phyloP scores from a whole-genome alignment of 2,113 vertebrate species.

The Asarcornis scutulata region DNA sequence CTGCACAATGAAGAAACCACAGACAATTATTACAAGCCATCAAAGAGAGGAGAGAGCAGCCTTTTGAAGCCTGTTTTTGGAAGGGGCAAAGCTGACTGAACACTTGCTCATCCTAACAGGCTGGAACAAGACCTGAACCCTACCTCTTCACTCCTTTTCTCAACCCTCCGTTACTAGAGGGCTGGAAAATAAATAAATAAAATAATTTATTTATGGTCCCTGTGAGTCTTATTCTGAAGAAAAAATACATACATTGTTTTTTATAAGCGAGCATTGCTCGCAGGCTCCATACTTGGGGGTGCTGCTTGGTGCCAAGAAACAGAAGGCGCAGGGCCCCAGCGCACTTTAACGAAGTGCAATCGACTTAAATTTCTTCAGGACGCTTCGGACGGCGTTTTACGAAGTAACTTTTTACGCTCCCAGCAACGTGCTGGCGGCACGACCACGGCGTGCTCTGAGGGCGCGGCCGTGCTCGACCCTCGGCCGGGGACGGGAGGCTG shows the following conservation, averaged over 20 bases:
- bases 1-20: background rate
- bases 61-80: rapidly evolving
- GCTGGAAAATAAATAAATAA: background rate
- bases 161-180: background rate
- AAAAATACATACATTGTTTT: background rate
- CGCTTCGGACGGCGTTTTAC: rapidly evolving
- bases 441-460: rapidly evolving
- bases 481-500: background rate
- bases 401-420: rapidly evolving
- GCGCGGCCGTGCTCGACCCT: too few species aligned
- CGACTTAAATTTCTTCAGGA: rapidly evolving
- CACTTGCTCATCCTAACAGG: rapidly evolving
- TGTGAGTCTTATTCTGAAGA: background rate
- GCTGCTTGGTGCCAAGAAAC: background rate
- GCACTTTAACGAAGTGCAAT: background rate
- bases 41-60: rapidly evolving
- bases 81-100: rapidly evolving
- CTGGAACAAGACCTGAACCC: background rate
- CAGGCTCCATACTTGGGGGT: rapidly evolving
- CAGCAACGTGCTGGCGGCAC: background rate
- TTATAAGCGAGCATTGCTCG: rapidly evolving
- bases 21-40: too few species aligned
- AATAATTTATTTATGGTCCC: background rate
- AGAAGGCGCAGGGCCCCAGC: rapidly evolving
- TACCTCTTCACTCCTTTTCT: background rate